Percentiles rank a stretch among this genome's conserved stretches.
phyloP scores from a whole-genome alignment of 2,113 vertebrate genomes.

The Cyrtonyx montezumae region DNA sequence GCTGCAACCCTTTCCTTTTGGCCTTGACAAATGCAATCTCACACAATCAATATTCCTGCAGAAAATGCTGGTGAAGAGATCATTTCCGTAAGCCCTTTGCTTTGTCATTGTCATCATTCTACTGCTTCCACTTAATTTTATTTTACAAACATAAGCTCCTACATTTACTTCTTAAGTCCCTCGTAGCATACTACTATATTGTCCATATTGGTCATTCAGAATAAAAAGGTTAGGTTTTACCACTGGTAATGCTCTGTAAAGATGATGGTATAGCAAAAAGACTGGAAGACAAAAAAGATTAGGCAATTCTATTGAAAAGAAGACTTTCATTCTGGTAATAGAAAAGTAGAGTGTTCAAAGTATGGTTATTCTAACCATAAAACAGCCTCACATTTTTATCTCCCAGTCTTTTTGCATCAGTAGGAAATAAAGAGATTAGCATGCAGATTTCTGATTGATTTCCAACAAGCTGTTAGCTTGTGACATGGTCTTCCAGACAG shows the following conservation, averaged over 20 bases:
- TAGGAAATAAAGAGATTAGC: neutral
- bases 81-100: neutral
- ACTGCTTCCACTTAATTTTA: neutral
- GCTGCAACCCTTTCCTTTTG: neutral
- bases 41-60: slow-evolving; percentile 1
- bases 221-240: neutral
- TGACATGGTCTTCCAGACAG: neutral
- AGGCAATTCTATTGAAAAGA: neutral
- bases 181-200: neutral
- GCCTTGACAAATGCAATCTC: neutral
- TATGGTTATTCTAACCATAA: neutral
- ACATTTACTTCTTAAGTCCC: neutral
- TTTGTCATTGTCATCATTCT: slow-evolving; percentile 16
- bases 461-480: neutral
- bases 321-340: neutral
- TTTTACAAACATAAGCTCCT: neutral
- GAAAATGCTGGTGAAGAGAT: neutral
- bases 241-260: neutral
- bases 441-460: neutral
- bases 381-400: too few relatives aligned
- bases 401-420: too few relatives aligned
- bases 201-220: neutral
- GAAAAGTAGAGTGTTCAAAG: neutral
- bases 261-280: neutral
- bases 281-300: neutral